Base-by-base conservation (phyloP, 2,113 vertebrate genomes). In the Cebidichthys violaceus region DNA sequence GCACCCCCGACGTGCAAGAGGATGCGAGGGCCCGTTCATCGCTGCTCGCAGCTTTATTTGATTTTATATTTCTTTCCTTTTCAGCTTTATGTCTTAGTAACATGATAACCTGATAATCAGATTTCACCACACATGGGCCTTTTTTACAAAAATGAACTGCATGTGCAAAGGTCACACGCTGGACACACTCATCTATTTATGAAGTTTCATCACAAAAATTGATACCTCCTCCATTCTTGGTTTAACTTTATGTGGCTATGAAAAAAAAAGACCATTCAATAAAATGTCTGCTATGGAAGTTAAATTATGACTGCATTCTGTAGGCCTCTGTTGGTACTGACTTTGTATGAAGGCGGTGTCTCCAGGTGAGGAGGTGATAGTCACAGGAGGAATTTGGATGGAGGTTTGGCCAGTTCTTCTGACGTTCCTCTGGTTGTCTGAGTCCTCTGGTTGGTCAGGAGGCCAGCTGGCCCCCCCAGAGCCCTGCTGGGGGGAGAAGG, bases 361-460 rank as follows among this genome's bases (percentile, higher is more conserved):
- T 89, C 96, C 96, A 0, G 96, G 95, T 0, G 97, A 96, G 50
- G 95, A 96, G 0, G 95, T 96, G 93, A 96, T 90, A 0, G 95
- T 96, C 74, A 96, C 96, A 0, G 97, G 97, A 71, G 97, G 97
- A 62, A 96, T 90, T 41, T 95, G 96, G 79, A 93, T 92, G 29
- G 94, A 86, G 2, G 93, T 84, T 59, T 95, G 94, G 6, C 94
- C 95, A 75, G 97, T 97, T 45, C 95, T 93, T 0, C 94, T 96
- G 55, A 97, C 95, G 0, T 98, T 99, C 70, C 94, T 96, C 94
- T 97, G 97, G 89, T 99, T 98, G 90, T 98, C 97, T 0, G 96
- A 96, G 15, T 98, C 97, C 88, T 98, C 98, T 0, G 94, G 95
- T 79, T 95, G 96, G 57, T 97, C 96, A 0, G 94, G 90, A 11